A percentile compares a stretch with the other conserved stretches of the same genome.
Conservation (phyloP, 1,140 invertebrate genomes). For the Callitettix versicolor region DNA sequence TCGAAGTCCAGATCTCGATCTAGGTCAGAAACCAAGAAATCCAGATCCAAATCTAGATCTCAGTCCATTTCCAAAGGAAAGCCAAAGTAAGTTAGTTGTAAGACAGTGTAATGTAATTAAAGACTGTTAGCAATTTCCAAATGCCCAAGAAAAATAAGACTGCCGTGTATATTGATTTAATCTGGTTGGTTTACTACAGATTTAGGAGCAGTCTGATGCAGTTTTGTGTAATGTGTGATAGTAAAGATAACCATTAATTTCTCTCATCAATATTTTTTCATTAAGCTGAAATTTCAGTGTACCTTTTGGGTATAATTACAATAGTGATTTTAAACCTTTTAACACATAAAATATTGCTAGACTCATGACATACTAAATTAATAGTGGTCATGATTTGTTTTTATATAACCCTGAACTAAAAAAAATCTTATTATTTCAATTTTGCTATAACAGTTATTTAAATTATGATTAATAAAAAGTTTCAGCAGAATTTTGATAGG, state of each 20-base stretch:
- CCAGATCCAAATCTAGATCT: constrained; percentile 44
- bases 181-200: background rate
- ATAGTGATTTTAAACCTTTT: too few relatives aligned
- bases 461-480: too few relatives aligned
- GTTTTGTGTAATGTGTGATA: background rate
- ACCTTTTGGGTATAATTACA: too few relatives aligned
- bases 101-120: background rate
- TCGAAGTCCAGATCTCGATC: constrained; percentile 44
- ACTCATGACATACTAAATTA: too few relatives aligned
- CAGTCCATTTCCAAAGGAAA: constrained; percentile 28
- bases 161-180: background rate
- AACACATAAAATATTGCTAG: too few relatives aligned
- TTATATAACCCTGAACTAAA: too few relatives aligned
- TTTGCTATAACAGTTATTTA: too few relatives aligned
- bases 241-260: background rate
- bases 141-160: constrained; percentile 16
- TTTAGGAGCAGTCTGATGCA: constrained; percentile 2
- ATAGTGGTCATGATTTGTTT: too few relatives aligned
- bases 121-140: constrained; percentile 4
- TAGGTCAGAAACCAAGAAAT: constrained; percentile 47
- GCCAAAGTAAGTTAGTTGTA: constrained; percentile 32
- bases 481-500: too few relatives aligned
- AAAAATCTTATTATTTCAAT: too few relatives aligned
- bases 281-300: too few relatives aligned
- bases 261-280: too few relatives aligned